Base-by-base conservation (phyloP, 1,140 invertebrate species). In the Chrysomallon squamiferum region DNA sequence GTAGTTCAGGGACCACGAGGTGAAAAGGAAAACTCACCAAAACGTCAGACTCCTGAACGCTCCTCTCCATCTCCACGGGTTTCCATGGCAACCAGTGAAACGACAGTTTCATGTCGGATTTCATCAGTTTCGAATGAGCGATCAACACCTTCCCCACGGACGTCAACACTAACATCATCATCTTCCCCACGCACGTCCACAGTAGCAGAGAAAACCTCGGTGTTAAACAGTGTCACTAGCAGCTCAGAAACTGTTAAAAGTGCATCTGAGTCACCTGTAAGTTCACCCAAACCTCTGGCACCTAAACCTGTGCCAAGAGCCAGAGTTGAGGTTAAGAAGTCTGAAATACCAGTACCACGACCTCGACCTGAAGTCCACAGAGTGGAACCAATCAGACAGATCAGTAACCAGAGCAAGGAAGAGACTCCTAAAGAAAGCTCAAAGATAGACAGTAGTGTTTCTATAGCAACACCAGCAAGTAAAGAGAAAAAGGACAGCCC, bases 1-100 rank as follows among this genome's bases (percentile, higher is more conserved):
- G 93, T 98, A 43, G 94, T 96, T 73, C 91, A 90, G 54, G 90
- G 90, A 13, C 81, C 75, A 5, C 43, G 56, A 6, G 38, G 41
- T 25, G 58, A 50, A 33, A 47, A 66, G 30, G 50, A 47, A 7
- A 29, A 18, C 25, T 33, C 27, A 7, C 27, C 59, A 2, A 59
- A 56, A n/a, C 45, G 15, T 3, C 30, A 41, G 27, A 25, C 25
- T 32, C 20, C 63, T 13, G 65, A 62, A 30, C 61, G 64, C 27
- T 35, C 59, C 11, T 66, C 64, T 32, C 30, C 59, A 13, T 59
- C 64, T 33, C 35, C 35, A 38, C 35, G 35, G 6, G 35, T 5
- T 38, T 38, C 35, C 6, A 7, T 15, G 35, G 15, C 35, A 15
- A 7, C 15, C 35, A 15, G 35, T 38, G 35, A 38, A 38, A 38